phyloP scores from a whole-genome alignment of 1,140 invertebrate species.

The Zaprionus camerounensis region DNA sequence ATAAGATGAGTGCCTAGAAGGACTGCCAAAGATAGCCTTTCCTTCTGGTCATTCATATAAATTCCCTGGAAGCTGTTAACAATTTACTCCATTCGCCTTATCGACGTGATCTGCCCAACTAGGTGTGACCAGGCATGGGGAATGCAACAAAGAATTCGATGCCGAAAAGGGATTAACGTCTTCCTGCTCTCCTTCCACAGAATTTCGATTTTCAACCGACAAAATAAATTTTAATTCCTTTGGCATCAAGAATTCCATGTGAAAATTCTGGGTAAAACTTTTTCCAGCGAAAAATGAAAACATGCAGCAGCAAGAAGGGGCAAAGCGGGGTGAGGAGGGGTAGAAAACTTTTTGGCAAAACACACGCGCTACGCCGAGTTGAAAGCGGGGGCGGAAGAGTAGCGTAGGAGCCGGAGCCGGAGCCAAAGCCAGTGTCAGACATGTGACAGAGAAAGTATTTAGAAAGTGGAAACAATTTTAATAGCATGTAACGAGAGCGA shows the following conservation, averaged over 20 bases:
- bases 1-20: no score
- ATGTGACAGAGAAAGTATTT: conserved; percentile 45
- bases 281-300: neutral
- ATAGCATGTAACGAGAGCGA: conserved; percentile 31
- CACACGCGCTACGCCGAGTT: neutral
- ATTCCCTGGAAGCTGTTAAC: no score
- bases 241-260: conserved; percentile 3
- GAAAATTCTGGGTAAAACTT: conserved; percentile 4
- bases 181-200: neutral
- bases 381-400: no score
- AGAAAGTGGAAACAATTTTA: conserved; percentile 38
- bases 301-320: neutral
- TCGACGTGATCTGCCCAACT: neutral
- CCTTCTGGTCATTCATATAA: no score
- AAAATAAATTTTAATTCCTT: conserved; percentile 1
- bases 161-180: neutral
- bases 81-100: neutral
- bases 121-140: neutral
- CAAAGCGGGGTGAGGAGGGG: neutral
- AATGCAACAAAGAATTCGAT: neutral
- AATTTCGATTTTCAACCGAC: neutral
- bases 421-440: conserved; percentile 24
- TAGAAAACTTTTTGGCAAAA: neutral
- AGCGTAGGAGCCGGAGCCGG: neutral
- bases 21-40: no score